phyloP scores from a whole-genome alignment of 2,113 vertebrate species.

The Oncorhynchus keta region DNA sequence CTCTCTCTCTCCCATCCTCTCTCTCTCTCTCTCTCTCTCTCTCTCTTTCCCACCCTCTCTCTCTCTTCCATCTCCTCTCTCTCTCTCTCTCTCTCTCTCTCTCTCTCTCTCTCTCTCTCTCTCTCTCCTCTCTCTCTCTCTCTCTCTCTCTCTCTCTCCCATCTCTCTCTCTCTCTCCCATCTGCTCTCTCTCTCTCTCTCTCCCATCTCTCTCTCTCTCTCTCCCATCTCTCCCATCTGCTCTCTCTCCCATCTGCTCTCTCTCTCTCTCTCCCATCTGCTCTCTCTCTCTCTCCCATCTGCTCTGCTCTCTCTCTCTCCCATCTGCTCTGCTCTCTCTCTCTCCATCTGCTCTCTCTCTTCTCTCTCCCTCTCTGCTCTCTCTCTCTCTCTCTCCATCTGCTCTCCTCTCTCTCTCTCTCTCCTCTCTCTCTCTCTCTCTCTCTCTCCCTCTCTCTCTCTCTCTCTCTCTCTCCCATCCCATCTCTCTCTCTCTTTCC shows the following conservation, averaged over 20 bases:
- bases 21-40: constrained; percentile 13
- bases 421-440: no score
- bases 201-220: neutral
- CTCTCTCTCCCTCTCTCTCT: no score
- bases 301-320: no score
- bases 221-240: neutral
- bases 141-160: constrained; percentile 11
- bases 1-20: constrained; percentile 8
- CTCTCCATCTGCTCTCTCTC: no score
- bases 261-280: rapidly evolving
- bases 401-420: rapidly evolving
- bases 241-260: no score
- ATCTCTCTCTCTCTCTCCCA: constrained; percentile 19
- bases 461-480: rapidly evolving
- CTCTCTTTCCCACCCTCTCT: constrained; percentile 14
- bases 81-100: neutral
- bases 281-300: rapidly evolving
- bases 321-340: no score
- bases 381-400: rapidly evolving
- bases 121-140: no score
- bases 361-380: constrained; percentile 34
- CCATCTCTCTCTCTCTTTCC: rapidly evolving
- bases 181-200: neutral
- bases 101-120: constrained; percentile 36
- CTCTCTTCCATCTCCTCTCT: constrained; percentile 7